A percentile compares a stretch with the other conserved stretches of the same genome.
These are phyloP conservation scores for Acanthaster planci DNA, from an alignment of 35 echinoderm and acorn worm species.

Conservation along the genomic window DNA sequence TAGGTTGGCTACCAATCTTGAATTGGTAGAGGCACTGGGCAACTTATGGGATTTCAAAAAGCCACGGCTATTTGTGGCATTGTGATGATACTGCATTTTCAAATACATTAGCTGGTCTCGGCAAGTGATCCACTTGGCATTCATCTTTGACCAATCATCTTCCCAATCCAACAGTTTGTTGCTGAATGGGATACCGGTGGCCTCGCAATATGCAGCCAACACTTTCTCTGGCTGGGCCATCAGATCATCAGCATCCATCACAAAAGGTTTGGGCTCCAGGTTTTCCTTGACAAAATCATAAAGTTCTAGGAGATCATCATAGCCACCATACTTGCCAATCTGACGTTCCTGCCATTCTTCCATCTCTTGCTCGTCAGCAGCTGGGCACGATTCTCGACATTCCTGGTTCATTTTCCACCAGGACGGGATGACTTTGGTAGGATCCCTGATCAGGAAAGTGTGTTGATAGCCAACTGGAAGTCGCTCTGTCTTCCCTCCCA, in stretches of 20 bases:
- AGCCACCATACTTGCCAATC: not conserved
- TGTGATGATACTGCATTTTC: not conserved
- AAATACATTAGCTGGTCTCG: not conserved
- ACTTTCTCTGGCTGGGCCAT: not conserved
- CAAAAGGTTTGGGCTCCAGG: slow-evolving; percentile 26
- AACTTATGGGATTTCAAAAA: not conserved
- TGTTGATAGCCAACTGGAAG: slow-evolving; percentile 23
- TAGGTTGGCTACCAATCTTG: not conserved
- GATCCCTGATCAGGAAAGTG: slow-evolving; percentile 24
- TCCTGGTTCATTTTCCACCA: slow-evolving; percentile 4
- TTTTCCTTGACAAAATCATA: slow-evolving; percentile 23
- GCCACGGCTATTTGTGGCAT: not conserved
- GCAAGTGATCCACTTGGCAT: not conserved
- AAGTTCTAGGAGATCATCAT: not conserved
- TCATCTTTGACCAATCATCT: not conserved
- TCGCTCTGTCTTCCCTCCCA: not conserved
- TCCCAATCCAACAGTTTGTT: slow-evolving; percentile 17
- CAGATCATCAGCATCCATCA: slow-evolving; percentile 36
- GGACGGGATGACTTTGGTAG: slow-evolving; percentile 1
- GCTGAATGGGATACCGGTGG: slow-evolving; percentile 6
- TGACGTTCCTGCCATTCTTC: not conserved
- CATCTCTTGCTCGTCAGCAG: not conserved
- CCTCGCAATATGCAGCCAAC: not conserved
- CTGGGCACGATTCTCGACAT: not conserved
- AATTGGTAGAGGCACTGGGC: not conserved